Evolutionary conservation across 2,888 invertebrate species (phyloP).

Genomic region (Cryptus viduatorius): DNA sequence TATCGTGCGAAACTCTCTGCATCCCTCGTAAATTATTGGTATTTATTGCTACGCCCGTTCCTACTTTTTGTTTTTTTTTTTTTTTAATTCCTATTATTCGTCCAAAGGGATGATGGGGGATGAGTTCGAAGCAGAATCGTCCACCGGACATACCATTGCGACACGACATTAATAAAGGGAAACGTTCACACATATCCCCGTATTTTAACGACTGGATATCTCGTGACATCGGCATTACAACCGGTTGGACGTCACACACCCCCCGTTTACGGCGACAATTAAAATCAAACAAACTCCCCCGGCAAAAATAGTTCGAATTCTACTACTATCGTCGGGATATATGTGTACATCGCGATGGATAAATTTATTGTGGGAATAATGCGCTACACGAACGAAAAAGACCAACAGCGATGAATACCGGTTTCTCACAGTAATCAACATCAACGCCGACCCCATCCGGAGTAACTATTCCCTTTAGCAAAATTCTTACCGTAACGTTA

Average conservation of each 20-base stretch:
- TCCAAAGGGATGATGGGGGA: not conserved
- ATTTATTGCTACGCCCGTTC: slow-evolving; percentile 54
- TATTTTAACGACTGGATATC: slow-evolving; percentile 75
- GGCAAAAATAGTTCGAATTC: slow-evolving; percentile 35
- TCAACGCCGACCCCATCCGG: slow-evolving; percentile 49
- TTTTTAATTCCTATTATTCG: not conserved
- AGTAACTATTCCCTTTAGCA: slow-evolving; percentile 4
- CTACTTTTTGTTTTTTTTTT: not conserved
- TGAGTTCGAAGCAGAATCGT: slow-evolving; percentile 45
- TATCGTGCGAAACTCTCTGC: slow-evolving; percentile 70
- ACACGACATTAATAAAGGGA: slow-evolving; percentile 60
- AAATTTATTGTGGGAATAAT: slow-evolving; percentile 71
- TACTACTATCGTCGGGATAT: slow-evolving; percentile 27
- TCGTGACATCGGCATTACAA: slow-evolving; percentile 37
- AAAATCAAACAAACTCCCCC: slow-evolving; percentile 52
- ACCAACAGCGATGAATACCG: slow-evolving; percentile 14
- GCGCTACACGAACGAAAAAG: not conserved
- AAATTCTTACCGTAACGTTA: slow-evolving; percentile 18
- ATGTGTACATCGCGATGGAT: not conserved
- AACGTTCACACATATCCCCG: slow-evolving; percentile 68
- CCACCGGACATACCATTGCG: slow-evolving; percentile 57
- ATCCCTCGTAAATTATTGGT: slow-evolving; percentile 42
- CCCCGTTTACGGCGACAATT: slow-evolving; percentile 43
- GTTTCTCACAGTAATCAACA: slow-evolving; percentile 70
- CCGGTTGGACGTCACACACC: not conserved